These are phyloP conservation scores for Fukomys damarensis DNA, from an alignment of 2,113 vertebrate genomes.

Conservation along the genomic window DNA sequence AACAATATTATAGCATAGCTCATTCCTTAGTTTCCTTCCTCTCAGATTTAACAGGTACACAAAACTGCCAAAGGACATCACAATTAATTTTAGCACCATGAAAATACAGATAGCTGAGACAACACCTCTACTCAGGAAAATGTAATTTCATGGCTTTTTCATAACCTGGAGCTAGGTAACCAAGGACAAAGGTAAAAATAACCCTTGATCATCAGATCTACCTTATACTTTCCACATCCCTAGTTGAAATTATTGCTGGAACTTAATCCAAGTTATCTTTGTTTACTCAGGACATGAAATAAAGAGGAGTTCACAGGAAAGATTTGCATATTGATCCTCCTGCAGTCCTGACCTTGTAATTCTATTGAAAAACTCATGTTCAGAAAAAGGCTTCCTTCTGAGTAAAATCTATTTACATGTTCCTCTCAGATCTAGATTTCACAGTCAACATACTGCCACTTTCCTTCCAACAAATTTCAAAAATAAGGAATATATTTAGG, in stretches of 20 bases:
- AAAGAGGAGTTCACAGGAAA: neutral
- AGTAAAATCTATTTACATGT: neutral
- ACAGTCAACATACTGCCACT: neutral
- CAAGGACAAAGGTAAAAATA: constrained; percentile 64
- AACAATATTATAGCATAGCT: constrained; percentile 37
- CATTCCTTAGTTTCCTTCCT: constrained; percentile 34
- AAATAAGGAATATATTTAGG: neutral
- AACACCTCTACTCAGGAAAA: constrained; percentile 2
- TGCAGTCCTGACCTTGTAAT: neutral
- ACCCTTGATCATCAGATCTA: neutral
- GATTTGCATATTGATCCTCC: neutral
- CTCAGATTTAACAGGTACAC: constrained; percentile 39
- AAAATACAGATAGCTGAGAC: constrained; percentile 21
- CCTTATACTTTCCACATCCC: neutral
- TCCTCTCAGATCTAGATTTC: neutral
- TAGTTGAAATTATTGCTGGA: constrained; percentile 51
- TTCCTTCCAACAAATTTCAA: constrained; percentile 31
- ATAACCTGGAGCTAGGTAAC: constrained; percentile 5
- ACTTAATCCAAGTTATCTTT: constrained; percentile 25
- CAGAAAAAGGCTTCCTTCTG: constrained; percentile 21
- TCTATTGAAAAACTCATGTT: neutral
- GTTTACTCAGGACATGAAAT: neutral
- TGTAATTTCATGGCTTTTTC: neutral
- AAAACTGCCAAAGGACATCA: neutral
- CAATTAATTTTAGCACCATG: neutral